Evolutionary conservation across 2,113 vertebrate genomes (phyloP).

Genomic region (Silurus glanis): DNA sequence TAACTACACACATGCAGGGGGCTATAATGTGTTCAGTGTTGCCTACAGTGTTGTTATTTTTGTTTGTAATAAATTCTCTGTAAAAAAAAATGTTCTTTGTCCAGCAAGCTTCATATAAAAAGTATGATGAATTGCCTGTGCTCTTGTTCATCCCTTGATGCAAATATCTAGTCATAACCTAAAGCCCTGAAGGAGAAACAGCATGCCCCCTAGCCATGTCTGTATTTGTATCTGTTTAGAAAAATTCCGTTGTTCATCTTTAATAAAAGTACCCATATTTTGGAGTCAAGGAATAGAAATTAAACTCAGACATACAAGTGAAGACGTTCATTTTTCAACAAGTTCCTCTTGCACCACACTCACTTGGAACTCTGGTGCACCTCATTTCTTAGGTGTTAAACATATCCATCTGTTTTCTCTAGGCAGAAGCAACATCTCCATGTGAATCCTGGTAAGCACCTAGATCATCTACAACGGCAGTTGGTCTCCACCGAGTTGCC

Average conservation of each 20-base stretch:
- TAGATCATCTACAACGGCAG: slow-evolving; percentile 52
- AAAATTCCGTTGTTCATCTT: not conserved
- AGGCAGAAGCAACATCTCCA: slow-evolving; percentile 37
- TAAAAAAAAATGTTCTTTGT: not conserved
- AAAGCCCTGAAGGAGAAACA: not conserved
- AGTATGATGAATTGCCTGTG: not conserved
- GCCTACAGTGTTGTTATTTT: not conserved
- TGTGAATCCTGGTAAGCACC: slow-evolving; percentile 44
- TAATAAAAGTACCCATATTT: not conserved
- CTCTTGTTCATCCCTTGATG: not conserved
- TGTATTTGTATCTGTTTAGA: not conserved
- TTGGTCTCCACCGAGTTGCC: slow-evolving; percentile 48
- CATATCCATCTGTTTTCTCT: slow-evolving; percentile 61
- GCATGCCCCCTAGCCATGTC: not conserved
- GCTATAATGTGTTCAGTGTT: not conserved
- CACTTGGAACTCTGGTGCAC: slow-evolving; percentile 46
- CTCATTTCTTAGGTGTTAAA: slow-evolving; percentile 53
- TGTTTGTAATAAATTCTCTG: not conserved
- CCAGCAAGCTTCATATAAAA: not conserved
- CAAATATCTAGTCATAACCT: not conserved
- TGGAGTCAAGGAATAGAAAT: not conserved
- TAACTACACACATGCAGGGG: not conserved
- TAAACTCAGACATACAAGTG: not conserved
- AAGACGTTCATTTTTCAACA: slow-evolving; percentile 26
- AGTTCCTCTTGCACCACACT: not conserved